Evolutionary conservation across 2,888 invertebrate species (phyloP), one percentile per base, ranked within the genome.

Genomic region (Caradrina clavipalpis): DNA sequence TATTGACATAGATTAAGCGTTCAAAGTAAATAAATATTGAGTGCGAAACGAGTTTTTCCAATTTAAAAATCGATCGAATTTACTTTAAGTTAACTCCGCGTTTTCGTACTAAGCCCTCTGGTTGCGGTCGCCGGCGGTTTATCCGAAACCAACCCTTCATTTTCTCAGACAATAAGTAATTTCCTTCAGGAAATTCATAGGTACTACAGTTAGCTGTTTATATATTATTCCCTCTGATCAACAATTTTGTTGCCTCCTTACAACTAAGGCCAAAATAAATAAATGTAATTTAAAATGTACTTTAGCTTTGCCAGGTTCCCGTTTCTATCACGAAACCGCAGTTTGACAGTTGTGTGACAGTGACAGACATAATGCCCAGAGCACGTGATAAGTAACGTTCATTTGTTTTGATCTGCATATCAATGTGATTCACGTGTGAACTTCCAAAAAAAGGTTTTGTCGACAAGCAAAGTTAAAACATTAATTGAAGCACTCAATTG

Each of bases 101-200:
- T 17, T 15, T 45, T 45, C 17, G 45, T 45, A 6, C 17, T 45
- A 45, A 4, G 15, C 42, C 42, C 42, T 35, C 35, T 35, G 15
- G 42, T 51, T 60, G 56, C 42, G 45, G 42, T 31, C 35, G 19
- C n/a, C 50, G 4, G 21, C 17, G 2, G 35, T 62, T 53, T 63
- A 39, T 54, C 53, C n/a, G 21, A 51, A 22, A 17, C n/a, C 22
- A 42, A 5, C n/a, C 31, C 31, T 58, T 63, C 21, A 55, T 70
- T 65, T 55, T 13, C 50, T 26, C 19, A 26, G 50, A 58, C 42
- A 65, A 55, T 60, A 55, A 65, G 26, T 31, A 10, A 47, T 69
- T 62, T 49, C 42, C 21, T 6, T 47, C 21, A 53, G 42, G 26
- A 54, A 54, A 26, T 54, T 45, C 39, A 45, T 45, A 45, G 45